Percentiles rank a stretch among this genome's conserved stretches.
Evolutionary conservation across 2,888 invertebrate species (phyloP).

Genomic region (Leucoma salicis): DNA sequence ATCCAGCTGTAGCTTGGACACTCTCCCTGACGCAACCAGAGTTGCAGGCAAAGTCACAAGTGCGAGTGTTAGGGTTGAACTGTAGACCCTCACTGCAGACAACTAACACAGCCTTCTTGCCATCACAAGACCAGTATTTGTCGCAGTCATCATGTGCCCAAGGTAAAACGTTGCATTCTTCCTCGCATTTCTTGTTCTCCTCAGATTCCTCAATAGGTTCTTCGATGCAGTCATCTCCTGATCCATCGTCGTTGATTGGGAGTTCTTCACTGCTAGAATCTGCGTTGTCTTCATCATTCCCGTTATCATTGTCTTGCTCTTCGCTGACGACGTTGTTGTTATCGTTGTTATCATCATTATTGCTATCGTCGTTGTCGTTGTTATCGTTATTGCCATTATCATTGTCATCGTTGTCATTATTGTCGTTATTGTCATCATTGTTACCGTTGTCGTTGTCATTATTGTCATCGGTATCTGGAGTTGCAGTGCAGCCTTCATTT

Average conservation of each 20-base stretch:
- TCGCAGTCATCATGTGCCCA: conserved; percentile 68
- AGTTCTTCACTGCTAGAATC: neutral
- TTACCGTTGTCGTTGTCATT: neutral
- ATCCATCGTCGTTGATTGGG: neutral
- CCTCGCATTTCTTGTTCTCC: conserved; percentile 34
- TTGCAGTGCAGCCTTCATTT: neutral
- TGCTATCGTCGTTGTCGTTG: neutral
- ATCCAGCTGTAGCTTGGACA: conserved; percentile 35
- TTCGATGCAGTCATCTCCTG: neutral
- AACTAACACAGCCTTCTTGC: conserved; percentile 36
- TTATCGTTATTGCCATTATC: neutral
- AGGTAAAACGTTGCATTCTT: conserved; percentile 53
- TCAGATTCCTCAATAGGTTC: neutral
- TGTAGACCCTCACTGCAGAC: conserved; percentile 62
- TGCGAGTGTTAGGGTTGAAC: conserved; percentile 52
- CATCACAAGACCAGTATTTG: conserved; percentile 64
- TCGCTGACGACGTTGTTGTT: neutral
- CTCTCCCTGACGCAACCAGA: conserved; percentile 44
- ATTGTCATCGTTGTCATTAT: neutral
- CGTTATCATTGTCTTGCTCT: no score
- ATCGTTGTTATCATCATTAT: neutral
- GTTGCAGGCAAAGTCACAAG: conserved; percentile 64
- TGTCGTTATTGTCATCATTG: neutral
- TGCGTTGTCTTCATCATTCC: neutral
- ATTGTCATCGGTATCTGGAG: neutral